A percentile compares a stretch with the other conserved stretches of the same genome.
Conservation (phyloP, 2,888 invertebrate genomes). For the Andrena flavipes region DNA sequence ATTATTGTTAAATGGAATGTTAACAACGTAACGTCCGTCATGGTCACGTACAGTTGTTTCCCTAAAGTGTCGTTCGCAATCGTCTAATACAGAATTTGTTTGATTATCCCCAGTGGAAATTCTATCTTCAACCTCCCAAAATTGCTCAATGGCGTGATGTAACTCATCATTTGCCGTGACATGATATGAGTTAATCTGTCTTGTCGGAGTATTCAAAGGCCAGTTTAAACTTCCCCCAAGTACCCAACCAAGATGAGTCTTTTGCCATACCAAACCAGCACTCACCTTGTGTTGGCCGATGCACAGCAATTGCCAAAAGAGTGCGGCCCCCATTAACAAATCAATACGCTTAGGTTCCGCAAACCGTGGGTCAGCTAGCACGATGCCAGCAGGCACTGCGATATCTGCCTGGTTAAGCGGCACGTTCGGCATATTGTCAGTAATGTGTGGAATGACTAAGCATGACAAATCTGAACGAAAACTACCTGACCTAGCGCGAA, state of each 20-base stretch:
- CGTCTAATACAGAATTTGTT: neutral
- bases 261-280: slow-evolving; percentile 9
- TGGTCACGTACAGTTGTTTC: neutral
- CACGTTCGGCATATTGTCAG: slow-evolving; percentile 27
- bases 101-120: neutral
- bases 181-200: neutral
- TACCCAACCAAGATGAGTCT: slow-evolving; percentile 31
- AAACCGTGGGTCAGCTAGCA: slow-evolving; percentile 27
- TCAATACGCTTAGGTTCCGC: slow-evolving; percentile 20
- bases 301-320: slow-evolving; percentile 33
- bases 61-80: neutral
- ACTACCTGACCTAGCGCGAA: neutral
- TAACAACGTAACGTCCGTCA: slow-evolving; percentile 3
- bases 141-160: neutral
- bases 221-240: neutral
- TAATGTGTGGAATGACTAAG: neutral
- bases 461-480: neutral
- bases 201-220: neutral
- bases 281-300: slow-evolving; percentile 14
- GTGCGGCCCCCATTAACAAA: slow-evolving; percentile 23
- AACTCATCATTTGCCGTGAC: slow-evolving; percentile 4
- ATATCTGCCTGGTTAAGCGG: neutral
- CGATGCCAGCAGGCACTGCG: neutral
- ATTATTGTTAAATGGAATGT: slow-evolving; percentile 1
- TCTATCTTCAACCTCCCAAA: slow-evolving; percentile 29